A percentile compares a stretch with the other conserved stretches of the same genome.
These are phyloP conservation scores for Gobiocypris rarus DNA, from an alignment of 2,113 vertebrate species.

Conservation along the genomic window DNA sequence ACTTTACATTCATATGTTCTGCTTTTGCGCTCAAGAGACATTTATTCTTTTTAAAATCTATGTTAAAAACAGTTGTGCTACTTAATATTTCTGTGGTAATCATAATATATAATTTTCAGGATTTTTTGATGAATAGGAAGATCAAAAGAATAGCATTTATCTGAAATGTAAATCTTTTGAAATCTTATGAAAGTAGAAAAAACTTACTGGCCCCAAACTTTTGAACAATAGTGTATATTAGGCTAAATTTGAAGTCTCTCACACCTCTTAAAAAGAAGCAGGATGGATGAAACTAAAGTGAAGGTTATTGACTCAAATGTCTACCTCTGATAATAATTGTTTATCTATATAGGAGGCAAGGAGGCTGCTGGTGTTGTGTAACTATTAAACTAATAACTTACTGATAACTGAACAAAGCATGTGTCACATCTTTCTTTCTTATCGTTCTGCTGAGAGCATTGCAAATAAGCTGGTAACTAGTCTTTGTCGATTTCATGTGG, in stretches of 20 bases:
- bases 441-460: not conserved
- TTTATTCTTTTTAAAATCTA: not conserved
- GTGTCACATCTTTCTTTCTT: not conserved
- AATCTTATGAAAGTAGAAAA: no score
- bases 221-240: not conserved
- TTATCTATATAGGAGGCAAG: not conserved
- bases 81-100: not conserved
- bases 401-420: conserved; percentile 2
- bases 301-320: not conserved
- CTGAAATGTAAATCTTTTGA: not conserved
- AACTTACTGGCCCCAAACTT: not conserved
- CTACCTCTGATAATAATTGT: not conserved
- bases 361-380: not conserved
- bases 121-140: not conserved
- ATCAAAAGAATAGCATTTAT: not conserved
- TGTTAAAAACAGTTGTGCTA: no score
- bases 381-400: not conserved
- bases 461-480: not conserved
- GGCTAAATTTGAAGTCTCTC: not conserved
- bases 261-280: not conserved
- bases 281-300: not conserved
- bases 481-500: conserved; percentile 7
- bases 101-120: not conserved
- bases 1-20: not conserved
- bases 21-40: not conserved